Evolutionary conservation across 2,797 vertebrate species (phyloP), one percentile per base, ranked within the genome.

Genomic region (Pagetopsis macropterus): DNA sequence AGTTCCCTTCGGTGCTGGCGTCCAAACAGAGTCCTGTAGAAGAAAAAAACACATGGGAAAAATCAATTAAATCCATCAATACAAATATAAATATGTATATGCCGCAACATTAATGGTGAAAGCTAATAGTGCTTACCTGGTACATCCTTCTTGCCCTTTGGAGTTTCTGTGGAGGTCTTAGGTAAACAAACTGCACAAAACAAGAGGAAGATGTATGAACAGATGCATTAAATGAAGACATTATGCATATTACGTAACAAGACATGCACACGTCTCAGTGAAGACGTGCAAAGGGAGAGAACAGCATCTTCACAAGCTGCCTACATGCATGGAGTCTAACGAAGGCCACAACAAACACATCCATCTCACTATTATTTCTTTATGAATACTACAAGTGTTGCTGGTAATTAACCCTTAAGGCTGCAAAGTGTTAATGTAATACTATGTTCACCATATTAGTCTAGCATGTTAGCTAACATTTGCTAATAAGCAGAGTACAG

Each of bases 131-230:
- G 21, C 67, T 81, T 81, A 91, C 92, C 84, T 81, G 63, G 65
- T 83, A 87, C 80, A 85, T 83, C 75, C 79, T 73, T 89, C 84
- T 58, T 83, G 82, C 70, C 78, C 78, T 86, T 78, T 83, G 72
- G 76, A 82, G 82, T 76, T 71, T 81, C 72, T 44, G 51, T 67
- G 55, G 46, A 31, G 68, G 66, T 74, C 59, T 93, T 90, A 95
- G 84, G 93, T 94, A 82, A 94, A 95, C 87, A 95, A 90, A 90
- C 94, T 95, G 91, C 66, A 89, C 14, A 81, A 40, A 76, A 81
- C 17, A 73, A 61, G 54, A 67, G 41, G 62, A 31, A 61, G 2
- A 76, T 72, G 70, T 46, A 48, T 52, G 44, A 78, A 57, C 3
- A 3, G 7, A 9, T 41, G 17, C 14, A 12, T 58, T 41, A 44